Evolutionary conservation across 1,140 invertebrate genomes (phyloP).

Genomic region (Campoletis sonorensis): DNA sequence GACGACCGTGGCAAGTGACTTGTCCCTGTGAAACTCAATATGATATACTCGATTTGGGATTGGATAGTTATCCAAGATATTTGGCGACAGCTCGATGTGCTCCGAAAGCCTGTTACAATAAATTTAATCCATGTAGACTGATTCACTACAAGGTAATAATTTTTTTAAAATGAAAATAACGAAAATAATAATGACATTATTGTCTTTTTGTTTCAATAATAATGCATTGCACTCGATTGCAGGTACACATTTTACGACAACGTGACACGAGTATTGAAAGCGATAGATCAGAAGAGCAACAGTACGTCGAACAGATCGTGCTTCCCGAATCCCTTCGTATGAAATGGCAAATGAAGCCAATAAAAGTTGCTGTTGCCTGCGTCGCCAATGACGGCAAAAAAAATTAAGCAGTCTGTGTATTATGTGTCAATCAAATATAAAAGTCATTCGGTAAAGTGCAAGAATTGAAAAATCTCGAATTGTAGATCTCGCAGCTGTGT

Average conservation of each 20-base stretch:
- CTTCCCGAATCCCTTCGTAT: conserved; percentile 59
- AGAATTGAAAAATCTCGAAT: neutral
- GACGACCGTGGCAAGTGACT: conserved; percentile 43
- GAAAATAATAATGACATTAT: conserved; percentile 10
- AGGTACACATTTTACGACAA: conserved; percentile 60
- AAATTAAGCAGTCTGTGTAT: conserved; percentile 42
- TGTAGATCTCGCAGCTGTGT: neutral
- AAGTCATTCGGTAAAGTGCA: neutral
- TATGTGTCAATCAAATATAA: neutral
- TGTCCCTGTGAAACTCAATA: conserved; percentile 59
- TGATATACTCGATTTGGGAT: conserved; percentile 58
- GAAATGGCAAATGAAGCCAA: conserved; percentile 62
- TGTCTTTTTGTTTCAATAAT: neutral
- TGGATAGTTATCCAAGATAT: conserved; percentile 61
- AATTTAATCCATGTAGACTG: conserved; percentile 58
- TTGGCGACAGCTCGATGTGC: conserved; percentile 56
- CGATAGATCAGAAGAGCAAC: conserved; percentile 40
- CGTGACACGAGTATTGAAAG: conserved; percentile 50
- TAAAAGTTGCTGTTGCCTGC: conserved; percentile 60
- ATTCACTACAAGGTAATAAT: conserved; percentile 58
- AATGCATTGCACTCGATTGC: neutral
- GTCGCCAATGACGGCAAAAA: conserved; percentile 48
- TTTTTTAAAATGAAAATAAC: conserved; percentile 7
- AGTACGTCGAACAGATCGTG: conserved; percentile 50
- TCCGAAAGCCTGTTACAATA: conserved; percentile 50